A percentile compares a stretch with the other conserved stretches of the same genome.
Conservation (phyloP, 2,113 vertebrate species). For the Rissa tridactyla region DNA sequence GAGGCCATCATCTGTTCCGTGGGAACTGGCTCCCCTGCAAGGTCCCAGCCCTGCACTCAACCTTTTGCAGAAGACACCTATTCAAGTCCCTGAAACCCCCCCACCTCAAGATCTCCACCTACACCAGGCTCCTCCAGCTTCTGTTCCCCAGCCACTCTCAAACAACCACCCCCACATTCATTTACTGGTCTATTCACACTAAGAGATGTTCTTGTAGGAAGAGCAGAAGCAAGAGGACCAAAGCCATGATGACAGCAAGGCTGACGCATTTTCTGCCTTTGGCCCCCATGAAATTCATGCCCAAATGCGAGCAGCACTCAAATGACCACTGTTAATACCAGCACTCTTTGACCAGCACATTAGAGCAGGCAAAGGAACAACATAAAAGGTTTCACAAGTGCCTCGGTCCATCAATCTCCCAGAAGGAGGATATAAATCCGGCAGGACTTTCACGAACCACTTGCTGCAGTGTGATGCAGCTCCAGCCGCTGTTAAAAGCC, state of each 20-base stretch:
- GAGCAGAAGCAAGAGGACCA: background rate
- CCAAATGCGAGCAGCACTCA: fast-evolving
- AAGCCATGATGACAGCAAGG: fast-evolving
- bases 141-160: fast-evolving
- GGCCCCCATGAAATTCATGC: background rate
- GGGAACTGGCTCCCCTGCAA: background rate
- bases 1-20: background rate
- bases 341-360: background rate
- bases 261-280: background rate
- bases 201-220: background rate
- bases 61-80: background rate
- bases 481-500: background rate
- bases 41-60: background rate
- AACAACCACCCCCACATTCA: background rate
- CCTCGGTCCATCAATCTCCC: background rate
- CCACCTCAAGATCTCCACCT: background rate
- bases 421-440: background rate
- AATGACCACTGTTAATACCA: background rate
- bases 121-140: background rate
- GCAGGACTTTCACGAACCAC: background rate
- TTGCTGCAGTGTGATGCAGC: fast-evolving
- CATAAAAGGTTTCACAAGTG: fast-evolving
- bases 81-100: background rate
- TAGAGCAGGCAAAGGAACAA: background rate
- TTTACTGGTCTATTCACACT: background rate